A percentile compares a stretch with the other conserved stretches of the same genome.
These are phyloP conservation scores for Rhinopomastus cyanomelas DNA, from an alignment of 2,113 vertebrate genomes.

Conservation along the genomic window DNA sequence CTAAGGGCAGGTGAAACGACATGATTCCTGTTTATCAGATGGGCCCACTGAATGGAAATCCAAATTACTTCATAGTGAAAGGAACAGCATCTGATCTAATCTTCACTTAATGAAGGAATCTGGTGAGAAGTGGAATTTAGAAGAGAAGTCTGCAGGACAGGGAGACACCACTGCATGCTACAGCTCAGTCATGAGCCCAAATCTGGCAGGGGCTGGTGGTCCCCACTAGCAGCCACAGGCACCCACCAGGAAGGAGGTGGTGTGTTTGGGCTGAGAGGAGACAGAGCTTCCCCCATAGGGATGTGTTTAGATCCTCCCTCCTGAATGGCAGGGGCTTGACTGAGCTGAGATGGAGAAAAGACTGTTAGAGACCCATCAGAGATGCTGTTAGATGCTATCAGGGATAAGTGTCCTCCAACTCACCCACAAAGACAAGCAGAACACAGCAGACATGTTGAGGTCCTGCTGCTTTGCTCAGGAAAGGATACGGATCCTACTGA, in stretches of 20 bases:
- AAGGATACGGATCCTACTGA: fast-evolving
- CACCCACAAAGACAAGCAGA: fast-evolving
- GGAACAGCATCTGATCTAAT: conserved; percentile 34
- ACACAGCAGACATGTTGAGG: not conserved
- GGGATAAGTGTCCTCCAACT: not conserved
- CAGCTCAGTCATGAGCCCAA: not conserved
- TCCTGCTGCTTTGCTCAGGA: not conserved
- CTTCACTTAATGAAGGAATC: conserved; percentile 23
- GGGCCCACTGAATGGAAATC: conserved; percentile 29
- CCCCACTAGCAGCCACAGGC: not conserved
- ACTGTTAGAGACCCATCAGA: not conserved
- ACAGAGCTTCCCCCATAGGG: not conserved
- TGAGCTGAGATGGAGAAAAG: not conserved
- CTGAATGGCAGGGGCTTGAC: not conserved
- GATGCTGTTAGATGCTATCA: fast-evolving
- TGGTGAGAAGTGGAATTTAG: not conserved
- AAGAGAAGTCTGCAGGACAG: not conserved
- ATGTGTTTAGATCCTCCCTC: not conserved
- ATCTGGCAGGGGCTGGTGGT: not conserved
- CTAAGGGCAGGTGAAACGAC: not conserved
- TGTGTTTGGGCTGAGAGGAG: not conserved
- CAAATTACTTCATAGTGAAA: conserved; percentile 54
- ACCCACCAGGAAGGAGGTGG: fast-evolving
- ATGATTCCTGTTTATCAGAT: conserved; percentile 50
- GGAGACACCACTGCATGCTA: not conserved